A percentile compares a stretch with the other conserved stretches of the same genome.
phyloP scores from a whole-genome alignment of 2,797 vertebrate genomes.

The Benthosema pterotum region DNA sequence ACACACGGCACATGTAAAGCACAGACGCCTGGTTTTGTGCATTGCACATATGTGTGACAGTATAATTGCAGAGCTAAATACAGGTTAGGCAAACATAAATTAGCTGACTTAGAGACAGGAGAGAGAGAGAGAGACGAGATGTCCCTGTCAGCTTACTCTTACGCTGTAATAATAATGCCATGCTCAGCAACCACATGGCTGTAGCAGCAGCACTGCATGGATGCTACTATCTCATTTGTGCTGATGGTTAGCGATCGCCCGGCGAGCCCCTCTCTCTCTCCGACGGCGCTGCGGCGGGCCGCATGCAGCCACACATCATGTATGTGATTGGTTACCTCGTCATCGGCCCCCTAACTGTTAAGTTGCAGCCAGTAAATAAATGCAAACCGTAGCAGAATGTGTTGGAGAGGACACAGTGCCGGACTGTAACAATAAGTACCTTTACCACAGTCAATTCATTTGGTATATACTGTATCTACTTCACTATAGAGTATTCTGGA shows the following conservation, averaged over 20 bases:
- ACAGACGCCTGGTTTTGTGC: background rate
- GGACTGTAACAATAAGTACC: too few relatives aligned
- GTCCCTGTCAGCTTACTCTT: slow-evolving; percentile 36
- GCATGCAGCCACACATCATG: background rate
- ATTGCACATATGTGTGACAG: slow-evolving; percentile 12
- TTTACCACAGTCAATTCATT: too few relatives aligned
- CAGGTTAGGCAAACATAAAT: slow-evolving; percentile 49
- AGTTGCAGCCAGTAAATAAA: too few relatives aligned
- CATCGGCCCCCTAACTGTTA: too few relatives aligned
- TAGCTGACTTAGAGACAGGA: slow-evolving; percentile 48
- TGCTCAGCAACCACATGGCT: slow-evolving; percentile 21
- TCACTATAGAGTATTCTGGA: too few relatives aligned
- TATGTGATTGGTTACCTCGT: slow-evolving; percentile 8
- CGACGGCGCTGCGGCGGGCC: background rate
- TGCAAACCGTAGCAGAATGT: too few relatives aligned
- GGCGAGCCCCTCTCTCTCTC: too few relatives aligned
- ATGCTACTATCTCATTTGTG: slow-evolving; percentile 16
- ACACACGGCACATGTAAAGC: background rate
- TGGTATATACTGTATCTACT: too few relatives aligned
- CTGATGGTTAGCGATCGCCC: slow-evolving; percentile 6
- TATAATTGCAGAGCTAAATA: slow-evolving; percentile 43
- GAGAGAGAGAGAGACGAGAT: slow-evolving; percentile 40
- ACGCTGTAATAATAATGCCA: slow-evolving; percentile 41
- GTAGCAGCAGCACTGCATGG: slow-evolving; percentile 5
- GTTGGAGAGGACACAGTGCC: too few relatives aligned